These are phyloP conservation scores for Tribolium castaneum DNA, from an alignment of 1,140 invertebrate species.

Conservation along the genomic window DNA sequence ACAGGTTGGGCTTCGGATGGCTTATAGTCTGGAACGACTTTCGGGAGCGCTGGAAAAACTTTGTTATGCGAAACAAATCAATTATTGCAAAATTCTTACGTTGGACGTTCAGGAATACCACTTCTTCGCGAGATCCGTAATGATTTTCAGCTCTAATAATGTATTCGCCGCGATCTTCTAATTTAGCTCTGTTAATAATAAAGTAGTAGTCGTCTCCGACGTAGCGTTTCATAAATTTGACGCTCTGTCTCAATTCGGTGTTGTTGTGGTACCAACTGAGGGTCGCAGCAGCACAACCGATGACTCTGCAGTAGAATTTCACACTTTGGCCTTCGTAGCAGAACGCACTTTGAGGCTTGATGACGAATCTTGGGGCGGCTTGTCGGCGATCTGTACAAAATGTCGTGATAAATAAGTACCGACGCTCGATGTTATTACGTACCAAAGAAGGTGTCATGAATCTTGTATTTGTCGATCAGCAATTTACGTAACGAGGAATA, in stretches of 20 bases:
- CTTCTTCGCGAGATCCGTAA: conserved; percentile 95
- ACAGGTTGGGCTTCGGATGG: conserved; percentile 75
- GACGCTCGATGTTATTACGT: conserved; percentile 58
- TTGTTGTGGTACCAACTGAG: conserved; percentile 96
- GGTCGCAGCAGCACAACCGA: conserved; percentile 93
- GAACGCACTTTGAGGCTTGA: conserved; percentile 94
- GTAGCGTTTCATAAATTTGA: conserved; percentile 99
- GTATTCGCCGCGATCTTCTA: conserved; percentile 97
- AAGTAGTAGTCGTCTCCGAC: conserved; percentile 96
- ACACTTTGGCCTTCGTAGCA: conserved; percentile 97
- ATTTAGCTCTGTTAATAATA: conserved; percentile 94
- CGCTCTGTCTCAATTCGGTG: conserved; percentile 93
- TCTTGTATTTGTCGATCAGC: conserved; percentile 95
- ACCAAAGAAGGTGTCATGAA: conserved; percentile 96
- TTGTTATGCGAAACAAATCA: conserved; percentile 32
- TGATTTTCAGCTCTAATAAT: conserved; percentile 97
- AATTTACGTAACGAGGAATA: conserved; percentile 97
- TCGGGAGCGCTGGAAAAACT: conserved; percentile 77
- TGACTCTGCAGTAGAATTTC: conserved; percentile 96
- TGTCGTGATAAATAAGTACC: neutral
- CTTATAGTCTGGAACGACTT: conserved; percentile 81
- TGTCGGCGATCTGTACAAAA: conserved; percentile 87
- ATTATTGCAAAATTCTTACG: conserved; percentile 70
- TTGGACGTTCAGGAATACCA: conserved; percentile 97
- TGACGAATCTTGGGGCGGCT: conserved; percentile 97